These are phyloP conservation scores for Cheilinus undulatus DNA, from an alignment of 2,113 vertebrate species.

Conservation along the genomic window DNA sequence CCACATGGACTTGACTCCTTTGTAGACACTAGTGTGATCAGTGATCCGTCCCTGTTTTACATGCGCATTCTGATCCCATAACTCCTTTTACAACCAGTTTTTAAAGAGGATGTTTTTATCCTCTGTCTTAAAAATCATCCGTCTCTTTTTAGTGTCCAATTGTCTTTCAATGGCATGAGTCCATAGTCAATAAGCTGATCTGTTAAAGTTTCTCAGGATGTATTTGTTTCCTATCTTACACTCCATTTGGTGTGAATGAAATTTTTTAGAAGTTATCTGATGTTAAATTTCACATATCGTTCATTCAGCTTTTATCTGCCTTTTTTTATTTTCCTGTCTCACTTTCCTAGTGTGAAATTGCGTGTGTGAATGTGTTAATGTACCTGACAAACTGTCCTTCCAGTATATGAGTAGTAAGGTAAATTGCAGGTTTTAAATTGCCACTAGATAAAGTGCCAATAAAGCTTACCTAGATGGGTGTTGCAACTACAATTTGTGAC, in stretches of 20 bases:
- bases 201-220: neutral
- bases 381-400: slow-evolving; percentile 18
- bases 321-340: slow-evolving; percentile 46
- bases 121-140: no score
- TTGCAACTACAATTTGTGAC: no score
- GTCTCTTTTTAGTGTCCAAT: no score
- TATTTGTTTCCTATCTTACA: neutral
- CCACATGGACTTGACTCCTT: no score
- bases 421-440: slow-evolving; percentile 16
- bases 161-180: no score
- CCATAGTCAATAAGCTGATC: neutral
- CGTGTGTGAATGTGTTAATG: slow-evolving; percentile 26
- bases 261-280: slow-evolving; percentile 33
- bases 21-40: no score
- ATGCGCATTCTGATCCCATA: no score
- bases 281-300: slow-evolving; percentile 50
- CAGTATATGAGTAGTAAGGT: slow-evolving; percentile 3
- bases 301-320: slow-evolving; percentile 59
- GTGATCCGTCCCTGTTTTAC: no score
- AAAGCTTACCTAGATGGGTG: neutral
- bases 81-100: no score
- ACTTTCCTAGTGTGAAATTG: slow-evolving; percentile 31
- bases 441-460: slow-evolving; percentile 10
- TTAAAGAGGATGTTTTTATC: no score
- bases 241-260: slow-evolving; percentile 31